Evolutionary conservation across 2,797 vertebrate species (phyloP), one percentile per base, ranked within the genome.

Genomic region (Muscicapa striata): DNA sequence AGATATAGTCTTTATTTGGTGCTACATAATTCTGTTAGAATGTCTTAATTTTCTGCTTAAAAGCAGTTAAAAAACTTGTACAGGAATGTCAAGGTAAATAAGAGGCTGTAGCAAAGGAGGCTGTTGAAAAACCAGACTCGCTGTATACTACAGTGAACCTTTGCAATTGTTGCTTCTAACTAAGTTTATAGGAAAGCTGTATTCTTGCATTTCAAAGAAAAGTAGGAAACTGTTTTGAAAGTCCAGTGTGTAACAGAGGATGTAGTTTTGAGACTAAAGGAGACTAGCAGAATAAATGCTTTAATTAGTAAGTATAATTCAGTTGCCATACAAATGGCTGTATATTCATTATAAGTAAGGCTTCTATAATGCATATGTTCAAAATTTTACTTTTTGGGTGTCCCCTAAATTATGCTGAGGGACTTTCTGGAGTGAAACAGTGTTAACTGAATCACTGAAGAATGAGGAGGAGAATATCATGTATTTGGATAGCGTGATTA

Each of bases 61-160:
- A 84, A 89, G 24, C 22, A 64, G 3, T 34, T 3, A 40, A 86
- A 90, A 66, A 45, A 26, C 10, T 46, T 45, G 4, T 9, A n/a
- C 15, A 49, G 67, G 20, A 52, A 16, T 75, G 24, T 49, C 12
- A 6, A 29, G n/a, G 18, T 75, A 41, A 59, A 38, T 24, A 45
- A 27, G 51, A 62, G 16, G 27, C 29, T 83, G 43, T 49, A 75
- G 41, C 18, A 48, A 20, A 67, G 46, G 32, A 70, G 14, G 7
- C 21, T 73, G 0, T 30, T 2, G 0, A 51, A 30, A 69, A 78
- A 70, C 9, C 40, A 67, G 22, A 34, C 10, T 59, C 2, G 1
- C 5, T 74, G 3, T 43, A 0, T 63, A 3, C 13, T 63, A 8
- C 34, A 32, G 27, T 62, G 23, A 59, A 40, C 11, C 34, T 93